A percentile compares a stretch with the other conserved stretches of the same genome.
These are phyloP conservation scores for Zootermopsis nevadensis DNA, from an alignment of 2,888 invertebrate species.

Conservation along the genomic window DNA sequence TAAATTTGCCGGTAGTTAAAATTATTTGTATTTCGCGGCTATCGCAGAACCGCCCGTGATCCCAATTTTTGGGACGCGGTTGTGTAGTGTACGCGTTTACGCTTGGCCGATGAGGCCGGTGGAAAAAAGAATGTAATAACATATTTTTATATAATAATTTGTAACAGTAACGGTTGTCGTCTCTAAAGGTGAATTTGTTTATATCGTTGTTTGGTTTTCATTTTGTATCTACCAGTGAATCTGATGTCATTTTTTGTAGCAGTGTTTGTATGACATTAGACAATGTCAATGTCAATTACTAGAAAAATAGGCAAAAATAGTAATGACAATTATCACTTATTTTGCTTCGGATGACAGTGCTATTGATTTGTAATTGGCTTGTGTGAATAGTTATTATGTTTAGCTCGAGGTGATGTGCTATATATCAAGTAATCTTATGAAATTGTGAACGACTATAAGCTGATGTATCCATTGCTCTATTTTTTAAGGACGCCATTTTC, in stretches of 20 bases:
- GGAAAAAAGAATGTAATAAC: conserved; percentile 52
- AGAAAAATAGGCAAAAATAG: conserved; percentile 46
- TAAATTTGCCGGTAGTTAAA: conserved; percentile 19
- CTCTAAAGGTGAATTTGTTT: conserved; percentile 40
- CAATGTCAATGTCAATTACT: conserved; percentile 54
- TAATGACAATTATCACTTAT: conserved; percentile 14
- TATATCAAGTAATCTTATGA: not conserved
- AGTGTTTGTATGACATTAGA: conserved; percentile 49
- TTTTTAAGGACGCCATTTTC: conserved; percentile 54
- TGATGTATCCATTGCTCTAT: conserved; percentile 47
- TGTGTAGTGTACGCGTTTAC: conserved; percentile 52
- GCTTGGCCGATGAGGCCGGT: conserved; percentile 52
- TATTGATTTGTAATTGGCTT: not conserved
- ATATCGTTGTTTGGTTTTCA: conserved; percentile 31
- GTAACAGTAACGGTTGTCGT: conserved; percentile 12
- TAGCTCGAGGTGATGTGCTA: not conserved
- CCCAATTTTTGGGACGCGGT: conserved; percentile 52
- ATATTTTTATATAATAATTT: conserved; percentile 46
- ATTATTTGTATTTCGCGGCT: conserved; percentile 52
- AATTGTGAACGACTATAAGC: conserved; percentile 15
- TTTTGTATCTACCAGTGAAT: conserved; percentile 42
- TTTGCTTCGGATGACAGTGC: conserved; percentile 7
- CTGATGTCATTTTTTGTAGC: conserved; percentile 44
- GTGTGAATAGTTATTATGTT: conserved; percentile 2
- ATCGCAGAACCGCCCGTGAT: conserved; percentile 48